Percentiles rank a stretch among this genome's conserved stretches.
phyloP scores from a whole-genome alignment of 2,797 vertebrate species.

The Merluccius polli region DNA sequence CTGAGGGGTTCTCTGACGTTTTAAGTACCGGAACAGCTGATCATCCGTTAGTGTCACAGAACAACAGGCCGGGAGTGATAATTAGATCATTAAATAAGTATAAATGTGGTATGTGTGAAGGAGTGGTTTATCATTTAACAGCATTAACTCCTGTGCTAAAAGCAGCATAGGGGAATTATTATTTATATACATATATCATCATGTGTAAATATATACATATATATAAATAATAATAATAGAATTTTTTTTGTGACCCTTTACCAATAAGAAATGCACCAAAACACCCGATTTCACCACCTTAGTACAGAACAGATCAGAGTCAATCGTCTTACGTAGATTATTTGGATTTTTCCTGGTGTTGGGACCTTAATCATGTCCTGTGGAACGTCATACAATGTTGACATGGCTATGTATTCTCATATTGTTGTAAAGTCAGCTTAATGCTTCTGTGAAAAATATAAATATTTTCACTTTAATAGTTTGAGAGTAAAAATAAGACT shows the following conservation, averaged over 20 bases:
- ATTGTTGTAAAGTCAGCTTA: neutral
- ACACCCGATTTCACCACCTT: conserved; percentile 46
- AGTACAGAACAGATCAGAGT: conserved; percentile 29
- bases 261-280: conserved; percentile 43
- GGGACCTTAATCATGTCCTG: conserved; percentile 77
- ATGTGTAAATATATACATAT: neutral
- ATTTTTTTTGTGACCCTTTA: conserved; percentile 21
- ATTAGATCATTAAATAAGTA: neutral
- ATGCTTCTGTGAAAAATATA: neutral
- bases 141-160: conserved; percentile 9
- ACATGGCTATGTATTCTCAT: conserved; percentile 29
- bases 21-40: neutral
- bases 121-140: neutral
- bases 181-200: neutral
- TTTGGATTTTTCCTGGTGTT: conserved; percentile 48
- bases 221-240: conserved; percentile 44
- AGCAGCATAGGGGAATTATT: neutral
- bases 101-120: neutral
- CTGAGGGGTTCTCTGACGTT: neutral
- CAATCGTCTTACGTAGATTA: conserved; percentile 71
- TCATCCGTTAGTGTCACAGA: conserved; percentile 24
- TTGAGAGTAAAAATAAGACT: no score
- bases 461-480: neutral
- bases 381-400: conserved; percentile 67
- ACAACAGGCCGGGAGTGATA: conserved; percentile 39